Evolutionary conservation across 1,140 invertebrate genomes (phyloP).

Genomic region (Dreissena rostriformis): DNA sequence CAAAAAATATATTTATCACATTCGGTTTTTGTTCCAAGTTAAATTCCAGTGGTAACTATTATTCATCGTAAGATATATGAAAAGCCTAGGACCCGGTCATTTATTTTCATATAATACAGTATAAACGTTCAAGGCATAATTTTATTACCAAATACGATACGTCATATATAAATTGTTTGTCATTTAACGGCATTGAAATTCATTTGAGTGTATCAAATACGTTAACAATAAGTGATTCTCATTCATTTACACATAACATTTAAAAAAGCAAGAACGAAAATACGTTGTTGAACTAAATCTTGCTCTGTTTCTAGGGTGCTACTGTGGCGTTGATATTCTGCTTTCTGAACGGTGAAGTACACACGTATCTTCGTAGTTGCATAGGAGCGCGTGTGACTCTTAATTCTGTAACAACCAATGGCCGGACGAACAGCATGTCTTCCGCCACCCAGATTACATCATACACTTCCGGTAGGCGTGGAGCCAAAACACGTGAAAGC

Average conservation of each 20-base stretch:
- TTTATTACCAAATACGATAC: too few species aligned
- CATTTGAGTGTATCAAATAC: neutral
- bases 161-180: neutral
- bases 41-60: too few species aligned
- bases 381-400: neutral
- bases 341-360: constrained; percentile 51
- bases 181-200: neutral
- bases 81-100: too few species aligned
- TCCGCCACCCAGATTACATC: constrained; percentile 45
- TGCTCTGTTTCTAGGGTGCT: constrained; percentile 30
- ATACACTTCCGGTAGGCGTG: neutral
- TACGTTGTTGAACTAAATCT: neutral
- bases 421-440: constrained; percentile 38
- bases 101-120: too few species aligned
- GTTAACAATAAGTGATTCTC: neutral
- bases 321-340: constrained; percentile 44
- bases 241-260: neutral
- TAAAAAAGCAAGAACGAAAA: neutral
- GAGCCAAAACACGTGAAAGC: constrained; percentile 19
- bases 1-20: too few species aligned
- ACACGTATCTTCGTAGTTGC: constrained; percentile 27
- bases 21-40: too few species aligned
- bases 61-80: too few species aligned
- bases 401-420: neutral
- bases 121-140: too few species aligned